These are phyloP conservation scores for Nycticryphes semicollaris DNA, from an alignment of 2,113 vertebrate genomes.

Conservation along the genomic window DNA sequence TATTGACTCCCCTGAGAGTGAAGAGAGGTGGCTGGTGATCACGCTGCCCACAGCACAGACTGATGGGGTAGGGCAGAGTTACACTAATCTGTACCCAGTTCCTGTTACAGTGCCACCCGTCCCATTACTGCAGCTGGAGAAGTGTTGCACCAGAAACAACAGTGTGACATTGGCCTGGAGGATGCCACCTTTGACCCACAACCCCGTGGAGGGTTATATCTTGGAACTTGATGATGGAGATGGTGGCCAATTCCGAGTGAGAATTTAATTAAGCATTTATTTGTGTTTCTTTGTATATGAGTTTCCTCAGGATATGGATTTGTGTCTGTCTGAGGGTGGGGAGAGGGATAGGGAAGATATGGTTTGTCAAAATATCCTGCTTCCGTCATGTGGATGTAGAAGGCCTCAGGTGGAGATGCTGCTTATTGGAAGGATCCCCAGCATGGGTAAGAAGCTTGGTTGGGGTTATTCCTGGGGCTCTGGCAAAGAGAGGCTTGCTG, in stretches of 20 bases:
- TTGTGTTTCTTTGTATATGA: constrained; percentile 37
- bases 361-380: background rate
- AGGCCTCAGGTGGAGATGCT: background rate
- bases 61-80: constrained; percentile 4
- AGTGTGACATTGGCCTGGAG: constrained; percentile 97
- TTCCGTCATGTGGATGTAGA: background rate
- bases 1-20: background rate
- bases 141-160: constrained; percentile 95
- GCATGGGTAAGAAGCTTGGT: background rate
- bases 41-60: background rate
- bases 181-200: constrained; percentile 79
- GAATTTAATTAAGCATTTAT: constrained; percentile 59
- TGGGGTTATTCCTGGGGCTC: background rate
- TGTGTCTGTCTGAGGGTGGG: background rate
- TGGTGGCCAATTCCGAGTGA: constrained; percentile 94
- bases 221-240: constrained; percentile 96
- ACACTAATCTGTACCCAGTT: constrained; percentile 74
- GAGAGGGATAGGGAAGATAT: background rate
- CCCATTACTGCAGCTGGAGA: constrained; percentile 94
- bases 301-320: background rate
- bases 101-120: constrained; percentile 82
- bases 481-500: background rate
- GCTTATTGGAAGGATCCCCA: background rate
- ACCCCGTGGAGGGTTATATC: constrained; percentile 91
- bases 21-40: background rate